phyloP scores from a whole-genome alignment of 1,140 invertebrate species.

The Drosophila elegans region DNA sequence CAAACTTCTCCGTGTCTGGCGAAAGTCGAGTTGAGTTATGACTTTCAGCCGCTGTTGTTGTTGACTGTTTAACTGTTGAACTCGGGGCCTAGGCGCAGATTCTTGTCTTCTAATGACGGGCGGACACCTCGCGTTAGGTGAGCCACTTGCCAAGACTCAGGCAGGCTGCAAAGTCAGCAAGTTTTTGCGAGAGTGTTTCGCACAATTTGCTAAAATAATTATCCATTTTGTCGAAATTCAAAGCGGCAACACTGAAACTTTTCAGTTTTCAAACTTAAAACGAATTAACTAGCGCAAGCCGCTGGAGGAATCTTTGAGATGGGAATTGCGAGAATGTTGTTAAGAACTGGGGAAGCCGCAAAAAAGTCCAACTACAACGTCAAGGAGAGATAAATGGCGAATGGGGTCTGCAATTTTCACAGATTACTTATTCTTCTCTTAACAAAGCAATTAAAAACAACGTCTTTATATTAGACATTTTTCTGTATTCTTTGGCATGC shows the following conservation, averaged over 20 bases:
- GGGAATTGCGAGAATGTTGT: constrained; percentile 7
- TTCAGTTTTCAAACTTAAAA: constrained; percentile 68
- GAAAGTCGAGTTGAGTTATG: constrained; percentile 56
- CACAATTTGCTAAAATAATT: constrained; percentile 80
- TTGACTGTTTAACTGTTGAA: constrained; percentile 45
- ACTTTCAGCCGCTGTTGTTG: constrained; percentile 33
- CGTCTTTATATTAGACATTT: background rate
- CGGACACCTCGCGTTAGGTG: constrained; percentile 12
- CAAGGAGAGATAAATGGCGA: background rate
- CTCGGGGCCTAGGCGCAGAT: constrained; percentile 11
- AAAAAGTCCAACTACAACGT: background rate
- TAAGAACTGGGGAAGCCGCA: background rate
- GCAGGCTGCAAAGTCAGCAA: constrained; percentile 24
- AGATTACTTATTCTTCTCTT: background rate
- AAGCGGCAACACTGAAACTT: constrained; percentile 73
- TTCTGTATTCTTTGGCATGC: background rate
- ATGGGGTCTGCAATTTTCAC: background rate
- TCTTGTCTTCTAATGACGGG: constrained; percentile 2
- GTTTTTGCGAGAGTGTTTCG: constrained; percentile 57
- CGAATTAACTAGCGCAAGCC: constrained; percentile 64
- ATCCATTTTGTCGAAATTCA: constrained; percentile 74
- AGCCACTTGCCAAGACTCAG: constrained; percentile 30
- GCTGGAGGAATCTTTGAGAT: constrained; percentile 12
- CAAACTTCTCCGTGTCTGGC: constrained; percentile 31
- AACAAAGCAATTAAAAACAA: constrained; percentile 1